Base-by-base conservation (phyloP, 1,140 invertebrate species). In the Glomeris maerens region DNA sequence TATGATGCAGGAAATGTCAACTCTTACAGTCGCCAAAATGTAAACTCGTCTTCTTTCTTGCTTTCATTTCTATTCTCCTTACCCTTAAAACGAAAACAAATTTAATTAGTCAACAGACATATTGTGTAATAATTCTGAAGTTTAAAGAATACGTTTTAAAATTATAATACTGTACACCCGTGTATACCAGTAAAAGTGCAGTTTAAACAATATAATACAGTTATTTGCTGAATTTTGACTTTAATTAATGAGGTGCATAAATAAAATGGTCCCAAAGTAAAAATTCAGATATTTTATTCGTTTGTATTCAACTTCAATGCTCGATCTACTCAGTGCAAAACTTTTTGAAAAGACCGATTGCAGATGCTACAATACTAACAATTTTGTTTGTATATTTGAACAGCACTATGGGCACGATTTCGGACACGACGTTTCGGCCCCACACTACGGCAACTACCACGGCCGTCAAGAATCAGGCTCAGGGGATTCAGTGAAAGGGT, bases 401-500 rank as follows among this genome's bases (percentile, higher is more conserved):
- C 31, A 13, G 10, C 17, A 10, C 31, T 13, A 36, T 36, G 10
- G 17, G 31, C 31, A 36, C 40, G 17, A 42, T 17, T 42, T 42
- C 17, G 40, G 40, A 4, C 40, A 42, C 17, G 40, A 42, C 17
- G 17, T 42, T 25, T 5, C 40, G 25, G 5, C 40, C 20, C 40
- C 40, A 42, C 40, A 42, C 17, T 42, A 42, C 20, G 40, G 40
- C 4, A 42, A 42, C 40, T 5, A 17, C 20, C 40, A 42, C 40
- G 40, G 40, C 17, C 5, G 40, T 7, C 40, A 42, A 17, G 40
- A 42, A 21, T 5, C 40, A 10, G 40, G 40, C 4, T 21, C 10
- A 17, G 40, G 40, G 25, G 25, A 42, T 21, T 7, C 5, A 5
- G 40, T 42, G 17, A 10, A 4, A 4, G 40, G 40, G 4, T 42